Evolutionary conservation across 30 jellyfish, hydroid and myxozoan species (phyloP).

Genomic region (Aurelia sp.): DNA sequence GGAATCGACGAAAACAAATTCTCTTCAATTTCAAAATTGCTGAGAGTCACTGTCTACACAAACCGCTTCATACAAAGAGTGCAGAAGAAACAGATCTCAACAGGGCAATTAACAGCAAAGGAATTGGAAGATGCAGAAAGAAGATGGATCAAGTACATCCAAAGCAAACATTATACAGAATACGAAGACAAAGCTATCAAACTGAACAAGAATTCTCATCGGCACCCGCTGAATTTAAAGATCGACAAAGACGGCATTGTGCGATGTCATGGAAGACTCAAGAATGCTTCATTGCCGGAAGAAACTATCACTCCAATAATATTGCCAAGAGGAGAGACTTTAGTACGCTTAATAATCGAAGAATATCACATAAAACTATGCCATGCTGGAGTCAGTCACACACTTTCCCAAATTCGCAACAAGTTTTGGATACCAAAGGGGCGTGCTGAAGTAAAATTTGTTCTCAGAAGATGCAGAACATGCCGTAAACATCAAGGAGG

Average conservation of each 20-base stretch:
- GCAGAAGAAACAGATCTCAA: neutral
- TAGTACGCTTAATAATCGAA: constrained; percentile 9
- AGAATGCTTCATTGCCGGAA: constrained; percentile 2
- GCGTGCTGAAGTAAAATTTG: neutral
- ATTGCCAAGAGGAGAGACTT: constrained; percentile 9
- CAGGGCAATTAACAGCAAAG: no score
- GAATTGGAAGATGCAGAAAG: neutral
- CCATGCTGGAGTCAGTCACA: constrained; percentile 28
- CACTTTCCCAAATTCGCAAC: neutral
- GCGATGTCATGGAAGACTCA: constrained; percentile 30
- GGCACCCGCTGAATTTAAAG: neutral
- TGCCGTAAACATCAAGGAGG: constrained; percentile 42
- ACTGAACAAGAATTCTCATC: constrained; percentile 1
- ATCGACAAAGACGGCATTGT: constrained; percentile 31
- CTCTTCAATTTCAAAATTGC: constrained; percentile 22
- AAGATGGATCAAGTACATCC: constrained; percentile 25
- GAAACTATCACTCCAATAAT: constrained; percentile 18
- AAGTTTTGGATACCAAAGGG: constrained; percentile 30
- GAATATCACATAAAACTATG: constrained; percentile 7
- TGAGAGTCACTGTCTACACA: constrained; percentile 41
- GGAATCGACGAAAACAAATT: constrained; percentile 28
- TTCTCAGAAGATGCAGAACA: constrained; percentile 1
- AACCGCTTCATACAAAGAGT: constrained; percentile 3
- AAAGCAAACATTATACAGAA: constrained; percentile 5
- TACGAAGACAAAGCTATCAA: neutral